A percentile compares a stretch with the other conserved stretches of the same genome.
phyloP scores from a whole-genome alignment of 2,113 vertebrate species.

The Percina caprodes region DNA sequence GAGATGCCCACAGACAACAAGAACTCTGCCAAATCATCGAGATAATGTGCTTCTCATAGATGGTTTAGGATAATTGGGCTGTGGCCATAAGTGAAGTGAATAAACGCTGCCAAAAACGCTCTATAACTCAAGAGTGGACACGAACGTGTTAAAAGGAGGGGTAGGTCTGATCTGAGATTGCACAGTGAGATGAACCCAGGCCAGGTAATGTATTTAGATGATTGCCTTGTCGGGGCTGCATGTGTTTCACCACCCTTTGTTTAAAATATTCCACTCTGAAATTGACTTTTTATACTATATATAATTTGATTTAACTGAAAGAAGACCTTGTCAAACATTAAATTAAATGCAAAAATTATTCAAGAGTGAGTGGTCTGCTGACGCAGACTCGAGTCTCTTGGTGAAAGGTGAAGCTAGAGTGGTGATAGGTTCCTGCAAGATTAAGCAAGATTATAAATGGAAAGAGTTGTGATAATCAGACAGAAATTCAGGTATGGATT shows the following conservation, averaged over 20 bases:
- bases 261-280: background rate
- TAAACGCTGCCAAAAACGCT: constrained; percentile 52
- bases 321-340: background rate
- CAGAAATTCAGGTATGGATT: background rate
- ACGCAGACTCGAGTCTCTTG: background rate
- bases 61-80: constrained; percentile 48
- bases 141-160: constrained; percentile 54
- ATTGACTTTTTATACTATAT: background rate
- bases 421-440: background rate
- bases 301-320: background rate
- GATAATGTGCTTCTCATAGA: constrained; percentile 62
- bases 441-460: background rate
- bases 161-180: constrained; percentile 35
- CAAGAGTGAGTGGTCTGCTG: background rate
- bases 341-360: background rate
- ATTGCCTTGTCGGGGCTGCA: background rate
- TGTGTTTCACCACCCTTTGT: background rate
- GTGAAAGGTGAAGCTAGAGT: background rate
- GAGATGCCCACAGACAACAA: constrained; percentile 35
- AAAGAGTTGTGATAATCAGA: background rate
- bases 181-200: constrained; percentile 13
- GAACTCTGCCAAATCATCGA: constrained; percentile 54
- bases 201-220: constrained; percentile 14
- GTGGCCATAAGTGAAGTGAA: constrained; percentile 65
- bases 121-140: constrained; percentile 41